phyloP scores from a whole-genome alignment of 2,113 vertebrate genomes.

The Clarias magur region DNA sequence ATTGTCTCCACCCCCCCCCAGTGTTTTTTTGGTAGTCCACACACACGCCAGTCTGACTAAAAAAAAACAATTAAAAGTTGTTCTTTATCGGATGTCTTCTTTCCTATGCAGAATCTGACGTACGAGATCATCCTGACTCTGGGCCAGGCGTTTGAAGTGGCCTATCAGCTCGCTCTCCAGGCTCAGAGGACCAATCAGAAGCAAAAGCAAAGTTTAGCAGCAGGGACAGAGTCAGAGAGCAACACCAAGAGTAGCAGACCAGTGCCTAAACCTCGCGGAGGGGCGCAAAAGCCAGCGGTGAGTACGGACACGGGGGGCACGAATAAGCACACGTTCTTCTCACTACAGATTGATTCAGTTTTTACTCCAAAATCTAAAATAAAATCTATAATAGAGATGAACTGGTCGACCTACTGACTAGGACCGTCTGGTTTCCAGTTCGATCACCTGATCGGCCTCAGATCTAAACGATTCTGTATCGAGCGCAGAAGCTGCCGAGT shows the following conservation, averaged over 20 bases:
- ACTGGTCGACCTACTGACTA: too few species aligned
- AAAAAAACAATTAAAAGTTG: too few species aligned
- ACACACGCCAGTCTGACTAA: not conserved
- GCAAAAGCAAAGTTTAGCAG: conserved; percentile 63
- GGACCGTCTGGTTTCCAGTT: too few species aligned
- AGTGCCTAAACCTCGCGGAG: conserved; percentile 88
- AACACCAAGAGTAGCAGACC: conserved; percentile 86
- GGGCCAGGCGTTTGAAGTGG: conserved; percentile 97
- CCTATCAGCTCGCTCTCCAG: conserved; percentile 97
- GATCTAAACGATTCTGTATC: too few species aligned
- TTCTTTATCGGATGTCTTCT: not conserved
- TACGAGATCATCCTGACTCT: conserved; percentile 97
- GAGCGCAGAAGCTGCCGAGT: too few species aligned
- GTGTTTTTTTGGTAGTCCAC: too few species aligned
- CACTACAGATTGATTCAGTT: not conserved
- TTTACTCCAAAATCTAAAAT: too few species aligned
- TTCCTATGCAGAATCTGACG: conserved; percentile 82
- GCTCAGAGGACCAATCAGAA: conserved; percentile 87
- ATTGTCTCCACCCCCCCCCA: too few species aligned
- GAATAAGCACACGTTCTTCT: not conserved
- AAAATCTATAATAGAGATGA: too few species aligned
- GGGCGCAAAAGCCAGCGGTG: conserved; percentile 85
- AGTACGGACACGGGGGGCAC: conserved; percentile 56
- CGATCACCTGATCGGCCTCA: too few species aligned
- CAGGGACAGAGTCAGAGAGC: conserved; percentile 67